Conservation (phyloP, 2,113 vertebrate genomes). For the Hylia prasina region DNA sequence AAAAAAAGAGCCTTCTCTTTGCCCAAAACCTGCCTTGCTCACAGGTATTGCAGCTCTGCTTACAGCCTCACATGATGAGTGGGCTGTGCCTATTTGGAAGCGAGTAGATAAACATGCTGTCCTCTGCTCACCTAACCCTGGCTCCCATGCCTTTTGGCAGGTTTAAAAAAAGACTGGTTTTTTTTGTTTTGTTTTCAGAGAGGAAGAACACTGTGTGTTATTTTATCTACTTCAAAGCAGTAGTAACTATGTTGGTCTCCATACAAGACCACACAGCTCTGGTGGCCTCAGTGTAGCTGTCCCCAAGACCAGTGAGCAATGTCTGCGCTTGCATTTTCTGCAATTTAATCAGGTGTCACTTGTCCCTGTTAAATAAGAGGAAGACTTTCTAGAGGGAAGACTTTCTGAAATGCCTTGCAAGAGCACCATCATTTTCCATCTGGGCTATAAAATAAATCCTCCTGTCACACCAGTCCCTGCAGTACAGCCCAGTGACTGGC, state of each 20-base stretch:
- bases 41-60: background rate
- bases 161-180: background rate
- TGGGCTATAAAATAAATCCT: background rate
- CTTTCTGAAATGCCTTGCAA: background rate
- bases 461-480: fast-evolving
- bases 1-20: background rate
- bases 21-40: background rate
- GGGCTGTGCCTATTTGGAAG: background rate
- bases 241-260: background rate
- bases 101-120: fast-evolving
- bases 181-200: background rate
- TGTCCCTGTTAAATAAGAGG: background rate
- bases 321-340: background rate
- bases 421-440: background rate
- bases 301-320: background rate
- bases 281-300: background rate
- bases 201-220: background rate
- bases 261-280: background rate
- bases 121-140: background rate
- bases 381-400: background rate
- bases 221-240: background rate
- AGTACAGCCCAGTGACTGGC: fast-evolving
- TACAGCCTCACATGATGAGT: background rate
- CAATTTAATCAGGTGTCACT: background rate
- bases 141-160: background rate